Conservation (phyloP, 2,113 vertebrate species). For the Suricata suricatta region DNA sequence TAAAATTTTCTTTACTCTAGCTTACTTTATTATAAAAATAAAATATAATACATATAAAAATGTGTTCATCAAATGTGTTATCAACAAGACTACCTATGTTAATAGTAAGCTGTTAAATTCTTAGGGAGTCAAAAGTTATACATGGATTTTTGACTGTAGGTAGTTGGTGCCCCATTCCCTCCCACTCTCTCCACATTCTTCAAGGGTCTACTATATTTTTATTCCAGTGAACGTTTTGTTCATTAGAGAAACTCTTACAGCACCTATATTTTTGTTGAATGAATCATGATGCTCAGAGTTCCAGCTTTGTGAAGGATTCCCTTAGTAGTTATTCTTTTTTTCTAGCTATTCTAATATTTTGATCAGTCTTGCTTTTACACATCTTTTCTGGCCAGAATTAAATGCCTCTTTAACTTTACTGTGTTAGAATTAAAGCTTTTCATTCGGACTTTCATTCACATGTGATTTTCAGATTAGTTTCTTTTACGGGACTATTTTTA, state of each 20-base stretch:
- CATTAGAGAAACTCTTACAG: neutral
- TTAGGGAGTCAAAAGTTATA: neutral
- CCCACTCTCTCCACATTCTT: neutral
- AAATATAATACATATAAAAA: neutral
- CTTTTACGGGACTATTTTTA: neutral
- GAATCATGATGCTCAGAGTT: neutral
- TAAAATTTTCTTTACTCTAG: neutral
- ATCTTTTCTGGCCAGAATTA: neutral
- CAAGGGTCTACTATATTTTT: neutral
- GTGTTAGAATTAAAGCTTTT: neutral
- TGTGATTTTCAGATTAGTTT: slow-evolving; percentile 29
- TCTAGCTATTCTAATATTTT: neutral
- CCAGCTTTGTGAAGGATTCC: neutral
- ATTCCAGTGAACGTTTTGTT: slow-evolving; percentile 18
- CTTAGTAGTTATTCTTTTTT: neutral
- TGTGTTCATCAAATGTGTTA: neutral
- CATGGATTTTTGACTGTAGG: neutral
- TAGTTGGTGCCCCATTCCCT: neutral
- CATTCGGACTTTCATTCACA: neutral
- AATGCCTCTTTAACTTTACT: neutral
- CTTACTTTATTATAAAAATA: neutral
- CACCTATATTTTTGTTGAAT: neutral
- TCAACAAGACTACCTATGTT: neutral
- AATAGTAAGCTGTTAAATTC: neutral
- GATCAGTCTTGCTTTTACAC: neutral